Percentiles rank a stretch among this genome's conserved stretches.
phyloP scores from a whole-genome alignment of 2,797 vertebrate species.

The Ctenosaura bakeri region DNA sequence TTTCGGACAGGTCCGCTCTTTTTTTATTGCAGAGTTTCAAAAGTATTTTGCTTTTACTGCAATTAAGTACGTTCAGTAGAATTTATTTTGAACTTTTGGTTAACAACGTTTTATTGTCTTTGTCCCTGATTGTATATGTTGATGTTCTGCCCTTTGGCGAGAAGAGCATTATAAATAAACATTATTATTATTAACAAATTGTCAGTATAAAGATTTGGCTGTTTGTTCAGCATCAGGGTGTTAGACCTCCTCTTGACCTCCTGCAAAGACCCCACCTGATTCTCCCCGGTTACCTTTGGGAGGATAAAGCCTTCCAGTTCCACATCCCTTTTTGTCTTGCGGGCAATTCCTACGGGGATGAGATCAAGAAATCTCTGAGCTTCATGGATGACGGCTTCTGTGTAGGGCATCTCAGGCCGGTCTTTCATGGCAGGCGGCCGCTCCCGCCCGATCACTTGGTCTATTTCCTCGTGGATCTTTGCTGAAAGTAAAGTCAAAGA shows the following conservation, averaged over 20 bases:
- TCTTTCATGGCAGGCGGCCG: constrained; percentile 41
- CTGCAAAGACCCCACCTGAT: neutral
- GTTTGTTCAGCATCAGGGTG: too few species aligned
- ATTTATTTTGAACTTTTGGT: too few species aligned
- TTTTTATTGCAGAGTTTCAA: too few species aligned
- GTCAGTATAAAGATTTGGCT: too few species aligned
- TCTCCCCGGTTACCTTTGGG: constrained; percentile 36
- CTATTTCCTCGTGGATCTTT: constrained; percentile 47
- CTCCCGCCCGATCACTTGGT: constrained; percentile 42
- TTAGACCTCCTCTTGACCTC: neutral
- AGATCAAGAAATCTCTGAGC: constrained; percentile 47
- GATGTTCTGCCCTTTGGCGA: too few species aligned
- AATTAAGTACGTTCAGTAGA: too few species aligned
- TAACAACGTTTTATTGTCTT: too few species aligned
- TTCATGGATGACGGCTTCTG: constrained; percentile 49
- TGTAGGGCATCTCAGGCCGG: constrained; percentile 45
- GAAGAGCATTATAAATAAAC: too few species aligned
- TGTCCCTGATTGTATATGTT: too few species aligned
- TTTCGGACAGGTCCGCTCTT: too few species aligned
- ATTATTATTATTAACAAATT: too few species aligned
- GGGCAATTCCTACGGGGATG: constrained; percentile 37
- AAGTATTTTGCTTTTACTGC: too few species aligned
- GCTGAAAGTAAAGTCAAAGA: neutral
- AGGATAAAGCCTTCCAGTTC: constrained; percentile 39
- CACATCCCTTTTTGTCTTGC: neutral